Evolutionary conservation across 1,140 invertebrate genomes (phyloP).

Genomic region (Lineus longissimus): DNA sequence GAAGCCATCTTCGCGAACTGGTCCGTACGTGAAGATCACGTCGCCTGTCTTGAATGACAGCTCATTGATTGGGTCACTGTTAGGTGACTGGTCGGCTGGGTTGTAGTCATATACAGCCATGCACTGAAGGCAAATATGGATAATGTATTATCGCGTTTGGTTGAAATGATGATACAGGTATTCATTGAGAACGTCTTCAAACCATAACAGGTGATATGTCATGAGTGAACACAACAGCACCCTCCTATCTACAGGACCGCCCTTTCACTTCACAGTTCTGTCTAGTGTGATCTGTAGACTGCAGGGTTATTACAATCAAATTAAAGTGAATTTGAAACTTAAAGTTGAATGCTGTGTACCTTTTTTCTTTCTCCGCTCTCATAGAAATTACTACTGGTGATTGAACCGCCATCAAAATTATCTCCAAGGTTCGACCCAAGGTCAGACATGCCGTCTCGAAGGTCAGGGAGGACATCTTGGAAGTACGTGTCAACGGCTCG

Average conservation of each 20-base stretch:
- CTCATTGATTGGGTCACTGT: constrained; percentile 37
- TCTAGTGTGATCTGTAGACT: too few species aligned
- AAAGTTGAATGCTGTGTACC: constrained; percentile 16
- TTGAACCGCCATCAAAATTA: constrained; percentile 14
- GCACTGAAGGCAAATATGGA: too few species aligned
- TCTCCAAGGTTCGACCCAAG: not conserved
- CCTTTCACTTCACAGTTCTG: too few species aligned
- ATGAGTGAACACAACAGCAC: too few species aligned
- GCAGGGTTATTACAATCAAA: too few species aligned
- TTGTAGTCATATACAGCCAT: constrained; percentile 48
- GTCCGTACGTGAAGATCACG: constrained; percentile 37
- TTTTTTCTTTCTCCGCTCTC: constrained; percentile 27
- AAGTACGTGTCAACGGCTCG: not conserved
- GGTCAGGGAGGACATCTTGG: not conserved
- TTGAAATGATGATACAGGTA: too few species aligned
- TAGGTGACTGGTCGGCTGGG: constrained; percentile 36
- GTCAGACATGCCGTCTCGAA: not conserved
- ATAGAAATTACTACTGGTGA: constrained; percentile 30
- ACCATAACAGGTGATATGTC: too few species aligned
- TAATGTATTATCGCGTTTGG: too few species aligned
- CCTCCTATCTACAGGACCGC: too few species aligned
- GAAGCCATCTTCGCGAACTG: constrained; percentile 42
- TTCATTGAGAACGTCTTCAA: too few species aligned
- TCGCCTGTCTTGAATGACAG: constrained; percentile 43
- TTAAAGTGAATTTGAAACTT: too few species aligned